Evolutionary conservation across 2,888 invertebrate genomes (phyloP).

Genomic region (Ophioninae sp.): DNA sequence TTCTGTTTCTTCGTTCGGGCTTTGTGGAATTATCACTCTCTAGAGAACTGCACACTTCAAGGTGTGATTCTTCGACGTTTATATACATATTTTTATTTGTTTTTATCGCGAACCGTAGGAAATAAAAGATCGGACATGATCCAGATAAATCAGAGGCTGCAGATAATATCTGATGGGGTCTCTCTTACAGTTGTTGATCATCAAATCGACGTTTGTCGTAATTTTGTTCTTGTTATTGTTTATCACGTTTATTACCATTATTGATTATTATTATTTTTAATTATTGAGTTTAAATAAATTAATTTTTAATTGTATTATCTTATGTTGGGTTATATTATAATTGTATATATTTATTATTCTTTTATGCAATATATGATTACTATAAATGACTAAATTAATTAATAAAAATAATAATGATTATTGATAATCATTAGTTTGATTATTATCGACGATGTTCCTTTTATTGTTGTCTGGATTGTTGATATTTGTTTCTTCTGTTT

Average conservation of each 20-base stretch:
- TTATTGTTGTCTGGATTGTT: neutral
- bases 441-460: neutral
- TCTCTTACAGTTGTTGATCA: conserved; percentile 19
- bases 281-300: neutral
- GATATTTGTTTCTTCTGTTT: neutral
- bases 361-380: too few relatives aligned
- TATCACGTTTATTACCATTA: neutral
- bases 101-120: conserved; percentile 1
- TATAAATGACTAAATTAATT: too few relatives aligned
- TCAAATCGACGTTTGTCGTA: conserved; percentile 1
- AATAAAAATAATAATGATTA: too few relatives aligned
- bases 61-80: conserved; percentile 34
- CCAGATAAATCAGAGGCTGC: conserved; percentile 41
- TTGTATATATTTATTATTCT: too few relatives aligned
- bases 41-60: conserved; percentile 35
- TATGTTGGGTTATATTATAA: neutral
- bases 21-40: conserved; percentile 55
- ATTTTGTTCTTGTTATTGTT: neutral
- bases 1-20: conserved; percentile 49
- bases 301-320: neutral
- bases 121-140: conserved; percentile 9
- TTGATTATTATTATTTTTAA: neutral
- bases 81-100: conserved; percentile 17
- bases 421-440: neutral
- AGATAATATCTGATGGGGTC: conserved; percentile 17